A percentile compares a stretch with the other conserved stretches of the same genome.
These are phyloP conservation scores for Lagria hirta DNA, from an alignment of 2,888 invertebrate species.

Conservation along the genomic window DNA sequence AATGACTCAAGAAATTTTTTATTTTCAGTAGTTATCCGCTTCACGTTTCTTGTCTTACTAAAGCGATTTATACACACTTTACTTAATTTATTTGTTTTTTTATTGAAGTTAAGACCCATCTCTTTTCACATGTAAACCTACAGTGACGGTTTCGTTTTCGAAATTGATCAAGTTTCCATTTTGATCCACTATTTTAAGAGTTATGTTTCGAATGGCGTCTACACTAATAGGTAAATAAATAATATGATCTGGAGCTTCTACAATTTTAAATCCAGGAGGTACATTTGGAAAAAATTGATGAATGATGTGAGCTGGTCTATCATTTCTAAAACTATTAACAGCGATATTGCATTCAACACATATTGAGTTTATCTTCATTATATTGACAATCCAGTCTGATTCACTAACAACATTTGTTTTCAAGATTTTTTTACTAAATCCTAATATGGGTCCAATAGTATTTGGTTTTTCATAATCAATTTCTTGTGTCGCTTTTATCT, in stretches of 20 bases:
- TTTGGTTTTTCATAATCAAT: slow-evolving; percentile 9
- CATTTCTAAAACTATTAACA: slow-evolving; percentile 30
- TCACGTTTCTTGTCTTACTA: background rate
- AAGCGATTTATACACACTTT: background rate
- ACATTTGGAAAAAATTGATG: slow-evolving; percentile 20
- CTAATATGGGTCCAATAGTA: slow-evolving; percentile 1
- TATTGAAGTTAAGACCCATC: slow-evolving; percentile 4
- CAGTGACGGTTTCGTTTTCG: slow-evolving; percentile 10
- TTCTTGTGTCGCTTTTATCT: slow-evolving; percentile 3
- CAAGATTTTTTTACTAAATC: background rate
- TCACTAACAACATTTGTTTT: background rate
- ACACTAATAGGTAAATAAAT: slow-evolving; percentile 19
- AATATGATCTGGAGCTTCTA: slow-evolving; percentile 15
- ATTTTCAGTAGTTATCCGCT: background rate
- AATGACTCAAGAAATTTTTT: background rate
- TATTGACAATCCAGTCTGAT: background rate
- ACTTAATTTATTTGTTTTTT: slow-evolving; percentile 5
- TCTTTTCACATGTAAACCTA: slow-evolving; percentile 14
- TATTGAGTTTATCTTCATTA: slow-evolving; percentile 33
- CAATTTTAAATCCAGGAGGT: slow-evolving; percentile 23
- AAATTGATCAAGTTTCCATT: slow-evolving; percentile 9
- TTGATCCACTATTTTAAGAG: slow-evolving; percentile 23
- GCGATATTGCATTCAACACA: slow-evolving; percentile 37
- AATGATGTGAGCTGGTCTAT: slow-evolving; percentile 7
- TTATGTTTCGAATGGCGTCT: slow-evolving; percentile 13